phyloP scores from a whole-genome alignment of 2,113 vertebrate genomes.

The Dasyurus viverrinus region DNA sequence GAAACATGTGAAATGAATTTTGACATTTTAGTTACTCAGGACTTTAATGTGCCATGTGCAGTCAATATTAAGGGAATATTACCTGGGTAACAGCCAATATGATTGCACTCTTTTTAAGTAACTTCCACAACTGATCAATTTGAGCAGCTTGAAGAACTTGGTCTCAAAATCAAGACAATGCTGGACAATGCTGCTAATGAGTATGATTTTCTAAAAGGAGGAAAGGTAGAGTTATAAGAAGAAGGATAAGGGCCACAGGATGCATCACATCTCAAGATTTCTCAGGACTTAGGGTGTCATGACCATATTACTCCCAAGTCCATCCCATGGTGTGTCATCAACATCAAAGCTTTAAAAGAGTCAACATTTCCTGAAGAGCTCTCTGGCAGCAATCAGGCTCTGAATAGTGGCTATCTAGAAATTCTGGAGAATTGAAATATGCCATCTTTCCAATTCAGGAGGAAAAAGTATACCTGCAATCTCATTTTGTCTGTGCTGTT shows the following conservation, averaged over 20 bases:
- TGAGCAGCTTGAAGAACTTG: constrained; percentile 86
- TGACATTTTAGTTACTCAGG: constrained; percentile 83
- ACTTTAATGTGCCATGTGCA: constrained; percentile 93
- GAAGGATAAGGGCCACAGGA: constrained; percentile 91
- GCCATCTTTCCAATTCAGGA: constrained; percentile 66
- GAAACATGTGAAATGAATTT: constrained; percentile 90
- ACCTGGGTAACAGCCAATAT: constrained; percentile 90
- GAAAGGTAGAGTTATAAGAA: constrained; percentile 89
- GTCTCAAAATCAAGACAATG: constrained; percentile 92
- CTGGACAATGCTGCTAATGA: constrained; percentile 85
- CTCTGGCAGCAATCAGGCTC: constrained; percentile 87
- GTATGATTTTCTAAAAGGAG: constrained; percentile 91
- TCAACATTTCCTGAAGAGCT: constrained; percentile 86
- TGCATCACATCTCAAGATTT: constrained; percentile 86
- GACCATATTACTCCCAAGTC: constrained; percentile 86
- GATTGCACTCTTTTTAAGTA: constrained; percentile 68
- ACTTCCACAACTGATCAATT: constrained; percentile 86
- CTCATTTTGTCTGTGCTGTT: constrained; percentile 33
- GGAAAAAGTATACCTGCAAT: constrained; percentile 72
- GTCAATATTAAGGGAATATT: constrained; percentile 88
- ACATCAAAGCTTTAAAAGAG: constrained; percentile 91
- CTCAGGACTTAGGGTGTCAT: constrained; percentile 89
- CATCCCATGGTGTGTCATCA: constrained; percentile 78
- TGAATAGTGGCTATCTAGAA: constrained; percentile 90
- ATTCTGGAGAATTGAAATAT: constrained; percentile 88